Evolutionary conservation across 2,888 invertebrate genomes (phyloP).

Genomic region (Polymixis lichenea): DNA sequence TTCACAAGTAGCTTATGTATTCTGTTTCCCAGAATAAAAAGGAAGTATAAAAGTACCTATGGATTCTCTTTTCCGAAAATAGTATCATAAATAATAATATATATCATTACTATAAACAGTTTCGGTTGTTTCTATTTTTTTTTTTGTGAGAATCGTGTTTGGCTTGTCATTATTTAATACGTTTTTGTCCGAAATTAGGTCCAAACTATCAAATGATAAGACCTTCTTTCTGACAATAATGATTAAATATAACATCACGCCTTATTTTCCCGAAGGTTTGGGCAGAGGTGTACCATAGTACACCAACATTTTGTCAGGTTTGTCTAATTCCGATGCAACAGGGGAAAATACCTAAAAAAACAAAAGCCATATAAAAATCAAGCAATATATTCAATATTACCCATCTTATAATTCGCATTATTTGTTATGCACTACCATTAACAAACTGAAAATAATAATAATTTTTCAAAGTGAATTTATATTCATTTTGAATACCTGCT

Average conservation of each 20-base stretch:
- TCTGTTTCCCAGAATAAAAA: neutral
- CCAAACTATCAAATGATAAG: neutral
- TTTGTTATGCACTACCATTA: neutral
- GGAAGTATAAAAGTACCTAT: no score
- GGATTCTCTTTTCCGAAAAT: no score
- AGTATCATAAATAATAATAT: no score
- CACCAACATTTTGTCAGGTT: no score
- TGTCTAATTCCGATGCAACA: no score
- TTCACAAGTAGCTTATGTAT: neutral
- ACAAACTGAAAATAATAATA: neutral
- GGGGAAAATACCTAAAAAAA: no score
- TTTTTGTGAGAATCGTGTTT: neutral
- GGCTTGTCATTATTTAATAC: no score
- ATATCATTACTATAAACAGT: neutral
- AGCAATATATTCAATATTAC: neutral
- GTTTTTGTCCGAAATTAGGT: neutral
- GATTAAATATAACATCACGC: no score
- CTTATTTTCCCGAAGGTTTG: no score
- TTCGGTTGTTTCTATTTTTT: no score
- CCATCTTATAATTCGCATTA: neutral
- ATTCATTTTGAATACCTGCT: neutral
- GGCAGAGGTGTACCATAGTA: no score
- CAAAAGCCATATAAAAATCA: no score
- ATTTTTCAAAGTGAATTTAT: neutral
- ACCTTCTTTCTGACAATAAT: neutral